Percentiles rank a stretch among this genome's conserved stretches.
phyloP scores from a whole-genome alignment of 2,888 invertebrate genomes.

The Rhyacophila evoluta region DNA sequence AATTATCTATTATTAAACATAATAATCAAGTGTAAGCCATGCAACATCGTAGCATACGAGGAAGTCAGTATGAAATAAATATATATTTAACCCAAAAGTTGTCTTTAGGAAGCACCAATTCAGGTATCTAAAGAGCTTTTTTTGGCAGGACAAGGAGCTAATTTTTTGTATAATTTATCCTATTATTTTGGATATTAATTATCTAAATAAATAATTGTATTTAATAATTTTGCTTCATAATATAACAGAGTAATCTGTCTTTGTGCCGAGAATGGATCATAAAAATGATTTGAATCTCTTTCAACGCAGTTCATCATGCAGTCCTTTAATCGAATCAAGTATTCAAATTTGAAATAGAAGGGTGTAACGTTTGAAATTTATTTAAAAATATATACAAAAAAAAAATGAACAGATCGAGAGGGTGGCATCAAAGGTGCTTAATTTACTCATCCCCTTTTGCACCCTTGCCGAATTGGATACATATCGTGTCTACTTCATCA shows the following conservation, averaged over 20 bases:
- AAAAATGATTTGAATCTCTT: slow-evolving; percentile 32
- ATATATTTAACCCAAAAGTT: too few species aligned
- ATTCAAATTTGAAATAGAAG: slow-evolving; percentile 49
- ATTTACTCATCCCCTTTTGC: slow-evolving; percentile 34
- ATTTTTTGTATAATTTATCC: too few species aligned
- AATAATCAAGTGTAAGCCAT: too few species aligned
- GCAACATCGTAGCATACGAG: too few species aligned
- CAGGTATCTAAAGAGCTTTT: too few species aligned
- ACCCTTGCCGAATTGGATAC: slow-evolving; percentile 40
- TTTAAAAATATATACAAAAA: slow-evolving; percentile 41
- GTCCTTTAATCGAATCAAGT: slow-evolving; percentile 50
- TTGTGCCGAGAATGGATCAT: neutral
- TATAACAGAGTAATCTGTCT: neutral
- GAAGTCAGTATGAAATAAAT: too few species aligned
- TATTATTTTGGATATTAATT: too few species aligned
- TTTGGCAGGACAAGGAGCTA: too few species aligned
- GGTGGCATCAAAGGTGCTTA: slow-evolving; percentile 36
- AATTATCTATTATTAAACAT: too few species aligned
- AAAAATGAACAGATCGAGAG: slow-evolving; percentile 31
- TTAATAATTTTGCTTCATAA: too few species aligned
- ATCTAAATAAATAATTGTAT: too few species aligned
- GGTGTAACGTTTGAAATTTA: slow-evolving; percentile 45
- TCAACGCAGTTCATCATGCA: slow-evolving; percentile 30
- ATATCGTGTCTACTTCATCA: slow-evolving; percentile 48
- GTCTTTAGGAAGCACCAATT: too few species aligned